phyloP scores from a whole-genome alignment of 2,113 vertebrate genomes.

The Oncorhynchus tshawytscha region DNA sequence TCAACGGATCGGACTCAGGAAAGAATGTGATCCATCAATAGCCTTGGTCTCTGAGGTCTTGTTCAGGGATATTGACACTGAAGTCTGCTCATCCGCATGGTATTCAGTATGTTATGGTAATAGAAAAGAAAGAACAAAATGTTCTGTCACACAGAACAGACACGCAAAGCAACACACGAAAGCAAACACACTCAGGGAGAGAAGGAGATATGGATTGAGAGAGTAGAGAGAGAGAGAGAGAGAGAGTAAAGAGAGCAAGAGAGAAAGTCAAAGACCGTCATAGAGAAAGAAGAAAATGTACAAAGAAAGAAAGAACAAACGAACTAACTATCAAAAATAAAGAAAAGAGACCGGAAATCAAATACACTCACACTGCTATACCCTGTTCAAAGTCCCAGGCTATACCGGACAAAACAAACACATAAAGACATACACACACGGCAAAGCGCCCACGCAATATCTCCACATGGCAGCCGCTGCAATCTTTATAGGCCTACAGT shows the following conservation, averaged over 20 bases:
- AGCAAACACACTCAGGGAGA: neutral
- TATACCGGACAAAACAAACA: neutral
- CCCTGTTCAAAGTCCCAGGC: neutral
- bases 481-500: slow-evolving; percentile 28
- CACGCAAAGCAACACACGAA: too few relatives aligned
- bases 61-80: too few relatives aligned
- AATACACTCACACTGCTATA: slow-evolving; percentile 6
- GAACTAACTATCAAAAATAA: neutral
- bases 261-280: neutral
- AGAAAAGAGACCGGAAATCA: neutral
- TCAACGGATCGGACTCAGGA: neutral
- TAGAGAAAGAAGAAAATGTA: neutral
- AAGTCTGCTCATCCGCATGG: too few relatives aligned
- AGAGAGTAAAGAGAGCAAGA: neutral
- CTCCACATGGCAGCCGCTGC: slow-evolving; percentile 26
- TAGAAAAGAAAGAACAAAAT: too few relatives aligned
- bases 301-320: neutral
- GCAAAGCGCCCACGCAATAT: slow-evolving; percentile 25
- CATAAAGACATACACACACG: slow-evolving; percentile 31
- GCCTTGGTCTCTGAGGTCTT: too few relatives aligned
- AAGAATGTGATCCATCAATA: slow-evolving; percentile 17
- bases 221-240: neutral
- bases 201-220: too few relatives aligned
- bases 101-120: too few relatives aligned
- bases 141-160: too few relatives aligned